phyloP scores from a whole-genome alignment of 2,888 invertebrate species.

The Timandra comae region DNA sequence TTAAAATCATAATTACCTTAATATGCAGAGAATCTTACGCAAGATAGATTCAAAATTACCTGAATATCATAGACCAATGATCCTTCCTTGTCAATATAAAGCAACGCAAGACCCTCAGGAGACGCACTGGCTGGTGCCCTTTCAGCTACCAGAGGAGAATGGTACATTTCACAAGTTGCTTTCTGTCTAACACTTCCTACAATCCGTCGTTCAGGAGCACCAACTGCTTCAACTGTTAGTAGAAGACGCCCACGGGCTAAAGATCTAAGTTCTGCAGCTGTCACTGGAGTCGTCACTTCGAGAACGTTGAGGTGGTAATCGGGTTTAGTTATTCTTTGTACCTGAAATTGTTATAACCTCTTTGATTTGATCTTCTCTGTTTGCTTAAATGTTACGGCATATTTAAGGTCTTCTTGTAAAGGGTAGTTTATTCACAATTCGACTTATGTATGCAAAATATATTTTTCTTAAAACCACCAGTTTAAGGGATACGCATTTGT shows the following conservation, averaged over 20 bases:
- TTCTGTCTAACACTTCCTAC: conserved; percentile 84
- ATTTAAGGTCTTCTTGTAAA: too few species aligned
- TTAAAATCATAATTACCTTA: too few species aligned
- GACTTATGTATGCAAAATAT: too few species aligned
- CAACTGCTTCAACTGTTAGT: conserved; percentile 82
- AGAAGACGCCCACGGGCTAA: conserved; percentile 86
- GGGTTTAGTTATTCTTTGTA: conserved; percentile 82
- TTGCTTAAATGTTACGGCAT: too few species aligned
- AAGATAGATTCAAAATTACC: conserved; percentile 34
- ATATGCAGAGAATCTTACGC: too few species aligned
- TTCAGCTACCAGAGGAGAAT: conserved; percentile 80
- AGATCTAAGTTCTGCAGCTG: conserved; percentile 84
- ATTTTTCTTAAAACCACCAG: too few species aligned
- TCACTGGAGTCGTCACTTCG: conserved; percentile 87
- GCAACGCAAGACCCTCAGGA: conserved; percentile 84
- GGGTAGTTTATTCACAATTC: too few species aligned
- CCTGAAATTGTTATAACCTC: too few species aligned
- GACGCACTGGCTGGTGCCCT: conserved; percentile 57
- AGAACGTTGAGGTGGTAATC: conserved; percentile 85
- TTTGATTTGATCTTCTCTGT: too few species aligned
- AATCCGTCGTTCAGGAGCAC: conserved; percentile 80
- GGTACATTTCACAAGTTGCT: conserved; percentile 88
- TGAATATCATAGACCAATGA: conserved; percentile 86
- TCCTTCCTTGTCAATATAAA: conserved; percentile 86
- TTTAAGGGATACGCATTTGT: too few species aligned